Conservation (phyloP, 2,797 vertebrate genomes). For the Synaphobranchus kaupii region DNA sequence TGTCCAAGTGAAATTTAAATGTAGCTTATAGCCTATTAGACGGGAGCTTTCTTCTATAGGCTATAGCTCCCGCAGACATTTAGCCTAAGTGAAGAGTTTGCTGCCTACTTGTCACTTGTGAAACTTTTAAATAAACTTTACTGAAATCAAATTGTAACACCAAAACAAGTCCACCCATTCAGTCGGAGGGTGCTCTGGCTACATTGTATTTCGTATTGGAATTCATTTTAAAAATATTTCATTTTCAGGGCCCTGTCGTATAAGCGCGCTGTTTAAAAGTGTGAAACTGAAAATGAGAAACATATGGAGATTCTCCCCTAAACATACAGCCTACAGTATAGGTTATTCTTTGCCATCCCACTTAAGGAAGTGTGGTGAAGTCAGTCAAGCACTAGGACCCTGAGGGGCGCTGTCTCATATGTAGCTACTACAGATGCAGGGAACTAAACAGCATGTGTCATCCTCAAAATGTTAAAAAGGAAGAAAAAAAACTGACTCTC, state of each 20-base stretch:
- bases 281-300: conserved; percentile 1
- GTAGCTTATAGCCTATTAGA: neutral
- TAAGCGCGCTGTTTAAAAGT: neutral
- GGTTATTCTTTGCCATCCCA: neutral
- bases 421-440: conserved; percentile 32
- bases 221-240: no score
- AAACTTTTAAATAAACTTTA: neutral
- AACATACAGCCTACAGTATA: neutral
- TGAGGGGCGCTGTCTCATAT: conserved; percentile 52
- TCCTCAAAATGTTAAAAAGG: conserved; percentile 67
- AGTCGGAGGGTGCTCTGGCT: neutral
- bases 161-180: neutral
- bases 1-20: neutral
- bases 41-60: neutral
- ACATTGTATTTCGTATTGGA: neutral
- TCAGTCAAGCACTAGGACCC: conserved; percentile 67
- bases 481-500: conserved; percentile 46
- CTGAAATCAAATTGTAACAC: neutral
- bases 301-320: neutral
- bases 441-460: conserved; percentile 62
- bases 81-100: neutral
- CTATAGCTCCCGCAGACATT: neutral
- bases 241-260: neutral
- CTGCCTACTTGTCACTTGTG: neutral
- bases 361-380: conserved; percentile 19